Evolutionary conservation across 2,888 invertebrate species (phyloP), one percentile per base, ranked within the genome.

Genomic region (Chymomyza fuscimana): DNA sequence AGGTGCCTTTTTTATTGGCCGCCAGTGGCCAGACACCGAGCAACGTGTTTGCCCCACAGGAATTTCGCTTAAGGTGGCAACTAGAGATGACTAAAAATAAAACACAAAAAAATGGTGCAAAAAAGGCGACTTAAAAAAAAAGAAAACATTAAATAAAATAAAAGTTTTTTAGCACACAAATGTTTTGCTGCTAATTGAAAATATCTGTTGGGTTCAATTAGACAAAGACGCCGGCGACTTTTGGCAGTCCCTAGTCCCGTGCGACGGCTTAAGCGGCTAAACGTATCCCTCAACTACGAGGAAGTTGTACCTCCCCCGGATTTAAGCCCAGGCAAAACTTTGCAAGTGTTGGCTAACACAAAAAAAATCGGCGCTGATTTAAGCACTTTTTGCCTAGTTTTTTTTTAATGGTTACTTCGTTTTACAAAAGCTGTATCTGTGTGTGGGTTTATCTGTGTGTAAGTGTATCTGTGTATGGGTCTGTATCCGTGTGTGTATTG

Each of bases 121-220:
- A 69, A 69, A 69, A 70, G 69, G 72, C 67, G 69, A 63, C 51
- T 59, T 36, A 16, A 29, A 68, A 74, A 67, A 74, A 69, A 61
- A 72, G 25, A 63, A 70, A 78, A 70, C 32, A 69, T 67, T 68
- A 72, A 69, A 65, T 63, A 69, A 80, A 80, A 81, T 81, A 81
- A 87, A 87, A 83, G 65, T 85, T 83, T 83, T 85, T 83, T 85
- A 82, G 85, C 83, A 73, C 83, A 81, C 80, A 81, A 89, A 88
- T 90, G 89, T 89, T 90, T 89, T 89, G 83, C 87, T 89, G 89
- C 90, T 90, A 91, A 90, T 90, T 90, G 90, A 90, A 90, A 90
- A 90, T 90, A 90, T 91, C 89, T 90, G 91, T 90, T 87, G 90
- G 90, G 91, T 90, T 90, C 91, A 90, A 90, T 90, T 90, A 91